A percentile compares a stretch with the other conserved stretches of the same genome.
Evolutionary conservation across 1,140 invertebrate species (phyloP).

Genomic region (Holotrichia oblita): DNA sequence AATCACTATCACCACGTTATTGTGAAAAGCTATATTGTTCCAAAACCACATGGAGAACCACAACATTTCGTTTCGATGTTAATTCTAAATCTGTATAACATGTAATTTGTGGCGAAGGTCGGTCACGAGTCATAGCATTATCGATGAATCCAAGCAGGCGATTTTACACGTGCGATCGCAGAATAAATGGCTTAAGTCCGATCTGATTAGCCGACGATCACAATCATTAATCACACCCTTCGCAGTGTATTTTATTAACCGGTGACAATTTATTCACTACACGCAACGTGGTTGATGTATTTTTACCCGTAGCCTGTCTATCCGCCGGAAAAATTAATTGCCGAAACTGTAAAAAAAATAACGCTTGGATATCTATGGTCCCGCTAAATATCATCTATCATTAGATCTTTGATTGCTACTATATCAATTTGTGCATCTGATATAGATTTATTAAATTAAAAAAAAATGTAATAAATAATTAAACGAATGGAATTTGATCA

Average conservation of each 20-base stretch:
- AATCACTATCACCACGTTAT: too few relatives aligned
- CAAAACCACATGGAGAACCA: too few relatives aligned
- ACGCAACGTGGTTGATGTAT: slow-evolving; percentile 20
- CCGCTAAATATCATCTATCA: background rate
- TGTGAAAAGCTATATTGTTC: too few relatives aligned
- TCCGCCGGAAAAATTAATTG: background rate
- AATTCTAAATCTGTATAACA: background rate
- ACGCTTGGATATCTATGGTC: background rate
- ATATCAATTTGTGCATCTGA: background rate
- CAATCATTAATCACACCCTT: slow-evolving; percentile 26
- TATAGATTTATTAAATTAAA: background rate
- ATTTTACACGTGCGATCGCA: background rate
- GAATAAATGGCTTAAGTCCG: slow-evolving; percentile 17
- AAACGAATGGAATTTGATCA: too few relatives aligned
- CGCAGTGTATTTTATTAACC: slow-evolving; percentile 19
- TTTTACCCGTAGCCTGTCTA: background rate
- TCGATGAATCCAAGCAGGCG: slow-evolving; percentile 20
- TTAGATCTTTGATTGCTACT: background rate
- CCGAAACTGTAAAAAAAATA: background rate
- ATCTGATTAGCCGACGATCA: slow-evolving; percentile 28
- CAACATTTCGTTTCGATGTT: too few relatives aligned
- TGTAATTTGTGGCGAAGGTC: background rate
- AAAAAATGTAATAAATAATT: background rate
- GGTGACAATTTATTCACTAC: slow-evolving; percentile 23
- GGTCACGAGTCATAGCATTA: background rate